phyloP scores from a whole-genome alignment of 2,113 vertebrate species.

The Scophthalmus maximus region DNA sequence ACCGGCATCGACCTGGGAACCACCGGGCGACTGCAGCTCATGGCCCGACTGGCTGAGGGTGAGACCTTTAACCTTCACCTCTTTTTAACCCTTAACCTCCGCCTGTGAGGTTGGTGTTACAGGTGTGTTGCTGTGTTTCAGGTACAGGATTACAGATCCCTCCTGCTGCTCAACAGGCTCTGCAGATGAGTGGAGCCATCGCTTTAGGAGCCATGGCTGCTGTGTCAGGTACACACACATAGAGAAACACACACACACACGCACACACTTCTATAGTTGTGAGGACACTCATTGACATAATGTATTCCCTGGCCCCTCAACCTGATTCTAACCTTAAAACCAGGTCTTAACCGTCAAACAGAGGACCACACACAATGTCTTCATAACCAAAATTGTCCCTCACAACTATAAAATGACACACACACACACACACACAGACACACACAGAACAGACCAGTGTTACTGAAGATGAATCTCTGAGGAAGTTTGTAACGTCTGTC shows the following conservation, averaged over 20 bases:
- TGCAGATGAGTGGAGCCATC: slow-evolving; percentile 97
- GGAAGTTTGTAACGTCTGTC: not conserved
- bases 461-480: not conserved
- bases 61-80: slow-evolving; percentile 1
- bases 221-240: slow-evolving; percentile 84
- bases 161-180: slow-evolving; percentile 95
- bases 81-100: not conserved
- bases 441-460: not conserved
- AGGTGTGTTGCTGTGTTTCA: slow-evolving; percentile 50
- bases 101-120: not conserved
- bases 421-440: not conserved
- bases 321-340: too few species aligned
- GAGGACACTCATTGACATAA: too few species aligned
- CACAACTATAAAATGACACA: too few species aligned
- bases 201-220: slow-evolving; percentile 95
- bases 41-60: slow-evolving; percentile 97
- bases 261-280: too few species aligned
- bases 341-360: too few species aligned
- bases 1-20: slow-evolving; percentile 95
- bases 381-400: too few species aligned
- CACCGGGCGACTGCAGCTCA: slow-evolving; percentile 94
- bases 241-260: not conserved
- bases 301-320: too few species aligned
- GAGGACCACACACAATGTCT: too few species aligned
- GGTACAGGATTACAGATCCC: slow-evolving; percentile 96